These are phyloP conservation scores for Myotis myotis DNA, from an alignment of 2,797 vertebrate species.

Conservation along the genomic window DNA sequence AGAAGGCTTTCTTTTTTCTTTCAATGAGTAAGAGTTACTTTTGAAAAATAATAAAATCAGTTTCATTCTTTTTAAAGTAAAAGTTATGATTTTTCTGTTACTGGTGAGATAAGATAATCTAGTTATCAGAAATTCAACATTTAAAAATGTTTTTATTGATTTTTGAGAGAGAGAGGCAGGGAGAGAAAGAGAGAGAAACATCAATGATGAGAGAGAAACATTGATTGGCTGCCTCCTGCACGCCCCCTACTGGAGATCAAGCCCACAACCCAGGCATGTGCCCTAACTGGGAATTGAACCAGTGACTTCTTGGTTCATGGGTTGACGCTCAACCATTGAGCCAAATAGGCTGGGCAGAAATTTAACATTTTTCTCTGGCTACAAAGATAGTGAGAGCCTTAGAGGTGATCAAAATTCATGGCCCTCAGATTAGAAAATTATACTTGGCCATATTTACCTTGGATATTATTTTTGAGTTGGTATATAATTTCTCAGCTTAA, in stretches of 20 bases:
- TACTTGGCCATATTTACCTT: not conserved
- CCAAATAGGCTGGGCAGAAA: not conserved
- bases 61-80: constrained; percentile 18
- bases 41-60: constrained; percentile 39
- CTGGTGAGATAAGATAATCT: not conserved
- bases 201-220: too few relatives aligned
- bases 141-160: too few relatives aligned
- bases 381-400: not conserved
- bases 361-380: not conserved
- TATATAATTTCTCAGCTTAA: constrained; percentile 22
- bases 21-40: not conserved
- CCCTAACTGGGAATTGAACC: too few relatives aligned
- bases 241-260: too few relatives aligned
- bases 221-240: too few relatives aligned
- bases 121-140: not conserved
- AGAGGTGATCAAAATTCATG: not conserved
- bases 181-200: too few relatives aligned
- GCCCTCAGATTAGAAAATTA: not conserved
- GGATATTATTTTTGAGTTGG: constrained; percentile 18
- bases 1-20: not conserved
- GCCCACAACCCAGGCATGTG: too few relatives aligned
- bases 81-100: constrained; percentile 16
- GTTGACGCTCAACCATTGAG: too few relatives aligned
- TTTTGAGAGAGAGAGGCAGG: too few relatives aligned
- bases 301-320: too few relatives aligned